Conservation (phyloP, 2,888 invertebrate species). For the Caradrina kadenii region DNA sequence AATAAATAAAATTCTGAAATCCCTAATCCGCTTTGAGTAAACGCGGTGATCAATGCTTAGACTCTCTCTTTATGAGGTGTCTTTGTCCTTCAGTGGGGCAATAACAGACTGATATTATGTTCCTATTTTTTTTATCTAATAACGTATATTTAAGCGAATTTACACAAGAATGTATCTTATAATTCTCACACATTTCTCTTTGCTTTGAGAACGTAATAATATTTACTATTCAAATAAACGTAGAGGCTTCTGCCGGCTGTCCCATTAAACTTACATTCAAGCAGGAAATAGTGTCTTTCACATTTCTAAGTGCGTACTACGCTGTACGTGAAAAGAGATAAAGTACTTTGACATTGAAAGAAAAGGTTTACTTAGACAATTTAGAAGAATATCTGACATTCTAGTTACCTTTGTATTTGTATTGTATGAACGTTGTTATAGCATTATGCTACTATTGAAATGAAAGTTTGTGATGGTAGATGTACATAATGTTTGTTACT, state of each 20-base stretch:
- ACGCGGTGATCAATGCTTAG: no score
- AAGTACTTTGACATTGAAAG: conserved; percentile 35
- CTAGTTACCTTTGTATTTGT: background rate
- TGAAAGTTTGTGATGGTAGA: no score
- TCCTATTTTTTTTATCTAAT: no score
- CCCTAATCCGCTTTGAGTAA: no score
- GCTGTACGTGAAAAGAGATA: conserved; percentile 15
- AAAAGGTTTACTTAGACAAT: conserved; percentile 32
- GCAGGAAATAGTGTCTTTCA: conserved; percentile 9
- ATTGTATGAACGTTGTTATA: no score
- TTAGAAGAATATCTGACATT: conserved; percentile 6
- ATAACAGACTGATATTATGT: no score
- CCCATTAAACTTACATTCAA: conserved; percentile 18
- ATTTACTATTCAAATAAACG: conserved; percentile 26
- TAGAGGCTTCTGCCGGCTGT: conserved; percentile 21
- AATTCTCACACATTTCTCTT: background rate
- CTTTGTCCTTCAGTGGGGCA: no score
- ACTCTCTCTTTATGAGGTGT: no score
- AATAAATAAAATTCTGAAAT: no score
- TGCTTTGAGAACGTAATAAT: conserved; percentile 3
- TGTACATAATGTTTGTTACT: no score
- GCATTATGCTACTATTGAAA: no score
- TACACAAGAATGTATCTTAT: background rate
- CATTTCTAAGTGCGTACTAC: conserved; percentile 16
- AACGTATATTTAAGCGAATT: background rate